Percentiles rank a stretch among this genome's conserved stretches.
These are phyloP conservation scores for Diaprepes abbreviatus DNA, from an alignment of 2,888 invertebrate species.

Conservation along the genomic window DNA sequence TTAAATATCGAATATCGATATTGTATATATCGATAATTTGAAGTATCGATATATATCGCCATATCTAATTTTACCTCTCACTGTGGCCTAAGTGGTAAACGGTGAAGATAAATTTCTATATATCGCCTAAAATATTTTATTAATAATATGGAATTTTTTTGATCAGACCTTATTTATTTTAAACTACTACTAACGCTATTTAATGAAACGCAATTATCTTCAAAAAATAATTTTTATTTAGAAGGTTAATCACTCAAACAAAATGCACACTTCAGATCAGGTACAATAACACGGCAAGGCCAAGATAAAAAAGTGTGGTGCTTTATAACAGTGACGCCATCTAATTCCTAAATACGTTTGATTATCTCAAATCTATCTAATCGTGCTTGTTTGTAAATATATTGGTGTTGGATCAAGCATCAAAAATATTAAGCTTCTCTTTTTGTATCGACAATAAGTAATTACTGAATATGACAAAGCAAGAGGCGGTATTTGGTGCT, in stretches of 20 bases:
- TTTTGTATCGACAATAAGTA: too few relatives aligned
- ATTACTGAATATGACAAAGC: too few relatives aligned
- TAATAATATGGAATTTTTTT: too few relatives aligned
- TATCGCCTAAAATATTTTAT: too few relatives aligned
- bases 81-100: too few relatives aligned
- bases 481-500: too few relatives aligned
- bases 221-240: conserved; percentile 10
- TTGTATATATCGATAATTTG: too few relatives aligned
- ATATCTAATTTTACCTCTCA: too few relatives aligned
- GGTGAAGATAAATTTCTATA: too few relatives aligned
- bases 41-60: too few relatives aligned
- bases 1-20: too few relatives aligned
- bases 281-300: not conserved
- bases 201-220: not conserved
- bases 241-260: conserved; percentile 4
- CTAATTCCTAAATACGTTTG: not conserved
- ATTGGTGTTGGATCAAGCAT: not conserved
- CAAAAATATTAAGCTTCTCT: too few relatives aligned
- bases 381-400: not conserved
- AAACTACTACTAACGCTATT: not conserved
- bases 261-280: conserved; percentile 1
- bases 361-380: not conserved
- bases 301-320: not conserved
- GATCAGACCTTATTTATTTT: not conserved
- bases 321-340: not conserved